Percentiles rank a stretch among this genome's conserved stretches.
Evolutionary conservation across 2,888 invertebrate genomes (phyloP).

Genomic region (Drosophila kanekoi): DNA sequence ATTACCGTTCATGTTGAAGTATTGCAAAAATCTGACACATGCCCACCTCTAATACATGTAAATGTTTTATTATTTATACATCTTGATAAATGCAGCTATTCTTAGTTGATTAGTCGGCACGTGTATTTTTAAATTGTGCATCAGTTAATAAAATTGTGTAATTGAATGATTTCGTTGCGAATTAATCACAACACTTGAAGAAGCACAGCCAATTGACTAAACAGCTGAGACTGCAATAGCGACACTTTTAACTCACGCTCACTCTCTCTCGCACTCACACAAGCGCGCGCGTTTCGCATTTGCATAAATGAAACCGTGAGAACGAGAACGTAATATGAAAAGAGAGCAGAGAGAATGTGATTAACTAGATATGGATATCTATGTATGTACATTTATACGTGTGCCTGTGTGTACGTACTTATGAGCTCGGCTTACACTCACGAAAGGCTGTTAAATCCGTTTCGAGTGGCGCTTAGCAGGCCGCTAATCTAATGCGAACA

Average conservation of each 20-base stretch:
- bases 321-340: slow-evolving; percentile 13
- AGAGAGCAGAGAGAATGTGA: slow-evolving; percentile 8
- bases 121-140: slow-evolving; percentile 21
- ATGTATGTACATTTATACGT: slow-evolving; percentile 1
- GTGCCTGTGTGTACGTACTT: slow-evolving; percentile 6
- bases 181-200: slow-evolving; percentile 45
- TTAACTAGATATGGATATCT: not conserved
- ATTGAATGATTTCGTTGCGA: slow-evolving; percentile 40
- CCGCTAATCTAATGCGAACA: slow-evolving; percentile 20
- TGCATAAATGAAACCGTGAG: slow-evolving; percentile 17
- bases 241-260: slow-evolving; percentile 24
- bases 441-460: slow-evolving; percentile 17
- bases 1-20: too few relatives aligned
- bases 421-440: slow-evolving; percentile 35
- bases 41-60: not conserved
- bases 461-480: slow-evolving; percentile 28
- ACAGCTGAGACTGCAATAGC: slow-evolving; percentile 29
- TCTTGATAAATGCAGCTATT: slow-evolving; percentile 1
- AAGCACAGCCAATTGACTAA: slow-evolving; percentile 35
- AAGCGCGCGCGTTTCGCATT: not conserved
- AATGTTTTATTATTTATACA: slow-evolving; percentile 1
- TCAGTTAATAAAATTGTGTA: slow-evolving; percentile 42
- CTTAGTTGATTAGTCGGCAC: slow-evolving; percentile 21
- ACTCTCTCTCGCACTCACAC: not conserved
- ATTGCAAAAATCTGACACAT: too few relatives aligned